phyloP scores from a whole-genome alignment of 2,888 invertebrate genomes.

The Amblyjoppa proteus region DNA sequence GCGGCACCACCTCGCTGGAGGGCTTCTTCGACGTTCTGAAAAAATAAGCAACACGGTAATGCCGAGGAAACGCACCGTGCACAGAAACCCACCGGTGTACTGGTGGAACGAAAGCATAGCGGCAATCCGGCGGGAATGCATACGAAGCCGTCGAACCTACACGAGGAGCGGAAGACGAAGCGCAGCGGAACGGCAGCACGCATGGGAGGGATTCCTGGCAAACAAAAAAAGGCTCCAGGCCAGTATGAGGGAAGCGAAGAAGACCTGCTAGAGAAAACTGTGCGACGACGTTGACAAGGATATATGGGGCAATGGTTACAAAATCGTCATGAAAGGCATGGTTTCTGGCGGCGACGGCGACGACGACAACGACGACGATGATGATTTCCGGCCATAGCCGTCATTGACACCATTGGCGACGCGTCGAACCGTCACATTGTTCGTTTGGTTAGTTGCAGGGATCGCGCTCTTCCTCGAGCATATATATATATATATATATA shows the following conservation, averaged over 20 bases:
- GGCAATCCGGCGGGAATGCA: background rate
- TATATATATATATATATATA: too few relatives aligned
- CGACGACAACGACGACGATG: too few relatives aligned
- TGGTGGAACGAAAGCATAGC: constrained; percentile 36
- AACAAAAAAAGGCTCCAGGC: constrained; percentile 16
- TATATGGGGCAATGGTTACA: constrained; percentile 30
- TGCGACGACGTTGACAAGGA: constrained; percentile 31
- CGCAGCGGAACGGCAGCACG: constrained; percentile 3
- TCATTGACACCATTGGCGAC: too few relatives aligned
- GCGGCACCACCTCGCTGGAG: background rate
- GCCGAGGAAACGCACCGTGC: constrained; percentile 11
- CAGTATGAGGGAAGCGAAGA: constrained; percentile 10
- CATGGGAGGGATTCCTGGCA: constrained; percentile 6
- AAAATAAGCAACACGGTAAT: constrained; percentile 12
- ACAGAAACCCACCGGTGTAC: constrained; percentile 31
- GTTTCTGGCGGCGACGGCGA: background rate
- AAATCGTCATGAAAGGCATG: constrained; percentile 1
- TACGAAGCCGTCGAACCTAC: background rate
- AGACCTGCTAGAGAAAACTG: background rate
- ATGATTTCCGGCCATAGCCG: too few relatives aligned
- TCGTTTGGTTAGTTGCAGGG: too few relatives aligned
- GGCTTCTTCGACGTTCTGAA: background rate
- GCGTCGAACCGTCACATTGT: too few relatives aligned
- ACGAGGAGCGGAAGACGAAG: constrained; percentile 7
- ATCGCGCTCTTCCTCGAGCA: too few relatives aligned